Conservation (phyloP, 2,113 vertebrate genomes). For the Hoplias malabaricus region DNA sequence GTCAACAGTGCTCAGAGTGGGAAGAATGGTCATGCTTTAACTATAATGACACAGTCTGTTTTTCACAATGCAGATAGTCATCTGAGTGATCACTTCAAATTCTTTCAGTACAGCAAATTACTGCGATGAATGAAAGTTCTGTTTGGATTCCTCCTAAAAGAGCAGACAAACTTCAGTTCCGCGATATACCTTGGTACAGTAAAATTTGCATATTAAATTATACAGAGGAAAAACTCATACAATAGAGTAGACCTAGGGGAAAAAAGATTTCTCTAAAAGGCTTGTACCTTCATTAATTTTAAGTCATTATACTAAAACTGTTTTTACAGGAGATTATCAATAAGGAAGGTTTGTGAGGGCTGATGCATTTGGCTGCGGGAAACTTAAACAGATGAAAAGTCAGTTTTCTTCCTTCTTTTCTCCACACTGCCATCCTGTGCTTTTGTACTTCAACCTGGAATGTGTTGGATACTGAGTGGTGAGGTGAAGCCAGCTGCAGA, state of each 20-base stretch:
- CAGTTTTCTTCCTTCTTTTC: too few relatives aligned
- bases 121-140: slow-evolving; percentile 21
- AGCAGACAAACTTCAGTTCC: background rate
- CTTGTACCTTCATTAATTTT: too few relatives aligned
- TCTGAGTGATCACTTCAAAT: slow-evolving; percentile 18
- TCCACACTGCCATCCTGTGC: background rate
- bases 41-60: slow-evolving; percentile 4
- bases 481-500: too few relatives aligned
- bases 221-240: too few relatives aligned
- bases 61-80: slow-evolving; percentile 7
- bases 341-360: background rate
- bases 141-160: slow-evolving; percentile 1
- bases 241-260: too few relatives aligned
- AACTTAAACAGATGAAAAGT: background rate
- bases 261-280: too few relatives aligned
- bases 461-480: background rate
- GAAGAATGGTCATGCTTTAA: slow-evolving; percentile 3
- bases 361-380: background rate
- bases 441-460: background rate
- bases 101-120: slow-evolving; percentile 13
- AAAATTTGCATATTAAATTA: too few relatives aligned
- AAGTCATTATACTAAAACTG: too few relatives aligned
- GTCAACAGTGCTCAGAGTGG: slow-evolving; percentile 21
- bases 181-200: background rate
- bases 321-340: background rate